Evolutionary conservation across 2,113 vertebrate species (phyloP), one percentile per base, ranked within the genome.

Genomic region (Chionodraco myersi): DNA sequence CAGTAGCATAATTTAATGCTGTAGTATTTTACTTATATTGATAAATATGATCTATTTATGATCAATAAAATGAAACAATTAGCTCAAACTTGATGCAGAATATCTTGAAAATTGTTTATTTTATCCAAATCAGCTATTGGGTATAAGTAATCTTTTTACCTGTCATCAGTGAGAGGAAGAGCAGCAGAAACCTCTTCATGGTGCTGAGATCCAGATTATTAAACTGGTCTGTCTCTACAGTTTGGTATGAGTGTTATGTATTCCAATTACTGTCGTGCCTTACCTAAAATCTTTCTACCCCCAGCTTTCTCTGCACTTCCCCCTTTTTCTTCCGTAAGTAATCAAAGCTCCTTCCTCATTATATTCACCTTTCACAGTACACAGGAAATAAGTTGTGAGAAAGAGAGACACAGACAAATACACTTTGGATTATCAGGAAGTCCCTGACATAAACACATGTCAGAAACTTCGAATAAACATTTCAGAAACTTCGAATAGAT

Each of bases 121-220:
- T 30, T 3, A 30, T 30, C 30, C 3, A 4, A 30, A 30, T 47
- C n/a, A 45, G 10, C 58, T 34, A 56, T 51, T 0, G 34, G 44
- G 15, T 26, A 26, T 16, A 10, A 44, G 2, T 41, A 8, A 47
- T n/a, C 1, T 15, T 74, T 23, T 63, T 88, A 89, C 85, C 88
- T 85, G 85, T 23, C 7, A 61, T 64, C 10, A 85, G 47, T 2
- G 63, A 13, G 41, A 89, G 59, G 74, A 83, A 4, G 53, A 87
- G 68, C 1, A 80, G 65, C 6, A 83, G 26, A 3, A 69, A 0
- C 6, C 0, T 63, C 75, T 53, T 78, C 85, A 76, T 87, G 5
- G 0, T 48, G 54, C 36, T 6, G 44, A 2, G 62, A 23, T 36
- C 5, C 13, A 13, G 52, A 61, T 54, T 15, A 3, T 47, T 73